Conservation (phyloP, 1,140 invertebrate species). For the Caenorhabditis remanei region DNA sequence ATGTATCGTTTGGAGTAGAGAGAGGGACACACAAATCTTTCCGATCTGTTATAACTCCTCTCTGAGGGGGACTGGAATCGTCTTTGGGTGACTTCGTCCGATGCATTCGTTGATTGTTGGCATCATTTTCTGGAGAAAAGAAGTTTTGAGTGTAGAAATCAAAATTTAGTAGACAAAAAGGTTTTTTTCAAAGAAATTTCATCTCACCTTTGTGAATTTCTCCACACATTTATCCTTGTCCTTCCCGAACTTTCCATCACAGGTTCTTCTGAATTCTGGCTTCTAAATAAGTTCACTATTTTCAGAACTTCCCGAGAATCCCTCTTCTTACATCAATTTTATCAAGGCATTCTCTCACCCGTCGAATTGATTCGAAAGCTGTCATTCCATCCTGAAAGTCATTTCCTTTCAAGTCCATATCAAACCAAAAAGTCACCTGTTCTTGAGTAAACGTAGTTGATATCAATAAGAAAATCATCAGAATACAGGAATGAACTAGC, state of each 20-base stretch:
- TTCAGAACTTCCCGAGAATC: no score
- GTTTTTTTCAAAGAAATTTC: background rate
- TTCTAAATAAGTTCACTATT: background rate
- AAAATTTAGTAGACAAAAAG: background rate
- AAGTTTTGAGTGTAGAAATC: background rate
- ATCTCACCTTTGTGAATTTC: conserved; percentile 31
- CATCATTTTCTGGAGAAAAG: conserved; percentile 17
- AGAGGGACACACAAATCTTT: background rate
- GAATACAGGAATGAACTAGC: background rate
- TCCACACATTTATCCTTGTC: conserved; percentile 21
- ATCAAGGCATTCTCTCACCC: conserved; percentile 14
- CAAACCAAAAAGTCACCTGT: conserved; percentile 4
- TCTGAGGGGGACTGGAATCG: background rate
- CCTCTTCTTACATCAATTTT: conserved; percentile 21
- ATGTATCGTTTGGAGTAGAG: background rate
- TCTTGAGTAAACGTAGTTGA: background rate
- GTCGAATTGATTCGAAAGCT: conserved; percentile 37
- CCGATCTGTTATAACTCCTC: conserved; percentile 10
- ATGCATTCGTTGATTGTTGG: conserved; percentile 25
- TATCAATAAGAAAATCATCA: background rate
- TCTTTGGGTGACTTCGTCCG: background rate
- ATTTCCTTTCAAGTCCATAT: background rate
- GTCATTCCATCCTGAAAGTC: conserved; percentile 26
- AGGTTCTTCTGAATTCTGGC: background rate
- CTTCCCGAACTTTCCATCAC: background rate